Base-by-base conservation (phyloP, 2,797 vertebrate species). In the Hirundo rustica region DNA sequence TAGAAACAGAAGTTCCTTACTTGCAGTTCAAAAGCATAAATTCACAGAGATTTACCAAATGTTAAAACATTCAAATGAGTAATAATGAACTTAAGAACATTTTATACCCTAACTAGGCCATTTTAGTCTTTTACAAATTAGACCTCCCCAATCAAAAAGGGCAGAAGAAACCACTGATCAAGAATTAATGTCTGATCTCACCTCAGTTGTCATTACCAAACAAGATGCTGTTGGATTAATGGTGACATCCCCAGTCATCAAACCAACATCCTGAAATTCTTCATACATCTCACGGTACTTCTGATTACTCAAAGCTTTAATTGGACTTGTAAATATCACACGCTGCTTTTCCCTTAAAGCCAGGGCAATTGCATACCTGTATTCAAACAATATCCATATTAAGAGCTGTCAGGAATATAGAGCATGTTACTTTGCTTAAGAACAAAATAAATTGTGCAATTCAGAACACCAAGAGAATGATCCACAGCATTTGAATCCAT, bases 281-380 rank as follows among this genome's bases (percentile, higher is more conserved):
- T 99, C 99, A 42, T 99, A 99, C 99, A 99, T 99, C 94, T 99
- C 99, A 93, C 99, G 98, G 96, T 99, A 99, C 95, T 99, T 99
- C 97, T 99, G 99, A 95, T 99, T 99, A 96, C 99, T 99, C 72
- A 99, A 96, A 80, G 99, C 99, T 96, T 99, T 99, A 96, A 99
- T 99, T 75, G 99, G 99, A 95, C 99, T 99, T 64, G 99, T 99
- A 98, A 99, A 99, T 97, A 99, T 99, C 78, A 99, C 99, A 44
- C 99, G 98, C 94, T 99, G 99, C 89, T 99, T 99, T 68, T 99
- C 99, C 78, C 99, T 97, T 92, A 99, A 98, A 62, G 99, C 99
- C 83, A 99, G 94, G 14, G 99, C 99, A 40, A 99, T 99, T 55
- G 99, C 99, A 87, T 99, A 99, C 85, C 99, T 99, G 88, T 51